Evolutionary conservation across 1,140 invertebrate species (phyloP).

Genomic region (Papilio xuthus): DNA sequence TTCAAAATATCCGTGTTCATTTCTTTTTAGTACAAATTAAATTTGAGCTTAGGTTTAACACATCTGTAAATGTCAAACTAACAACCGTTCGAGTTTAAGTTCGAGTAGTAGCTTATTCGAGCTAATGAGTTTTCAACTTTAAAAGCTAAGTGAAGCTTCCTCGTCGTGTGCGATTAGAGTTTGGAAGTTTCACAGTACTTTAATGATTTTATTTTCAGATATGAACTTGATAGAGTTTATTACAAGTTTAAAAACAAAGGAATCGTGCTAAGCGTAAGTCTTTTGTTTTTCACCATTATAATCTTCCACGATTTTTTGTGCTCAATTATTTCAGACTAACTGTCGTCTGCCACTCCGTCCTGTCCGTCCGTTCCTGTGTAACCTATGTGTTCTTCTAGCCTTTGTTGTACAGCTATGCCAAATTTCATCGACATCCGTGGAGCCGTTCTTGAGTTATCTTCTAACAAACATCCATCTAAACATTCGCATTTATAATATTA

Average conservation of each 20-base stretch:
- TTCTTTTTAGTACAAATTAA: background rate
- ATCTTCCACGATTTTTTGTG: no score
- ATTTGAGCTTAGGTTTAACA: background rate
- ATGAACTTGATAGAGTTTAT: background rate
- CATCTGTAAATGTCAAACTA: constrained; percentile 8
- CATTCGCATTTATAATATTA: no score
- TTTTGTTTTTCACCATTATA: background rate
- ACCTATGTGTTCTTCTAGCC: no score
- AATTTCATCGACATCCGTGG: no score
- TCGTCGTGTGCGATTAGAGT: background rate
- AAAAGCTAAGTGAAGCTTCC: background rate
- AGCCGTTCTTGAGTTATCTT: no score
- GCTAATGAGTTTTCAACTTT: constrained; percentile 12
- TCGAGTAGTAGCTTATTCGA: background rate
- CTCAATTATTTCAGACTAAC: no score
- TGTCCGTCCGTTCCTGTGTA: no score
- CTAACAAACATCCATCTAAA: no score
- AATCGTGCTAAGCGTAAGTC: background rate
- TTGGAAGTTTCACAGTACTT: background rate
- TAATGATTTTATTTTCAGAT: background rate
- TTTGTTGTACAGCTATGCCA: no score
- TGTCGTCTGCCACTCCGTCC: no score
- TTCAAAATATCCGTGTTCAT: background rate
- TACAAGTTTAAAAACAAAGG: background rate
- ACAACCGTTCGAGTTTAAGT: background rate